Base-by-base conservation (phyloP, 2,797 vertebrate genomes). In the Heterohyrax brucei region DNA sequence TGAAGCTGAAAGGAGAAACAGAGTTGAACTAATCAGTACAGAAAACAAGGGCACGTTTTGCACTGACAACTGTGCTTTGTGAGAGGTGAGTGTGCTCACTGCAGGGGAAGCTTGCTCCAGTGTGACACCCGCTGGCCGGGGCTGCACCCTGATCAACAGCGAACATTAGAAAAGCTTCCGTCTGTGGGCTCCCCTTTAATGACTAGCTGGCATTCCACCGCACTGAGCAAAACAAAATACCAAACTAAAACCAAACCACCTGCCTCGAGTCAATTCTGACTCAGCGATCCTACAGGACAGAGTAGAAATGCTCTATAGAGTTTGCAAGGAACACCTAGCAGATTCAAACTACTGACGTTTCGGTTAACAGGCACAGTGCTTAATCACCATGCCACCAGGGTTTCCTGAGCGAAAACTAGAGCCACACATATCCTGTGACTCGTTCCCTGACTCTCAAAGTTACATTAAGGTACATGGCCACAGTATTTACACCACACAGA, bases 121-220 rank as follows among this genome's bases (percentile, higher is more conserved):
- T 6, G 48, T 91, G 66, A 30, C 72, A 66, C 26, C 66, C 79
- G 66, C 28, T 62, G n/a, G 26, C 22, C 10, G 72, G 30, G 10
- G 26, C 48, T 56, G 39, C 78, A 46, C 61, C 48, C 30, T 4
- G 6, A 3, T 4, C 39, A 19, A 10, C 3, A 0, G 1, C n/a
- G 66, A 5, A 76, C 94, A 22, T 46, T 50, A 76, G 53, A 81
- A 9, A 72, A 96, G n/a, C 30, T 0, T 46, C 26, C 30, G 24
- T 19, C 68, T 84, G 46, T 84, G 19, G 14, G 28, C 59, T 72
- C 61, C 22, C 44, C 16, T 8, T 44, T 50, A 28, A 84, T 62
- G 53, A 75, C n/a, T 56, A 79, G 22, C 53, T 68, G 70, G 24
- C 61, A n/a, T 72, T 50, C 92, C 94, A 86, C n/a, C 39, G 14